Evolutionary conservation across 2,113 vertebrate genomes (phyloP).

Genomic region (Callospermophilus lateralis): DNA sequence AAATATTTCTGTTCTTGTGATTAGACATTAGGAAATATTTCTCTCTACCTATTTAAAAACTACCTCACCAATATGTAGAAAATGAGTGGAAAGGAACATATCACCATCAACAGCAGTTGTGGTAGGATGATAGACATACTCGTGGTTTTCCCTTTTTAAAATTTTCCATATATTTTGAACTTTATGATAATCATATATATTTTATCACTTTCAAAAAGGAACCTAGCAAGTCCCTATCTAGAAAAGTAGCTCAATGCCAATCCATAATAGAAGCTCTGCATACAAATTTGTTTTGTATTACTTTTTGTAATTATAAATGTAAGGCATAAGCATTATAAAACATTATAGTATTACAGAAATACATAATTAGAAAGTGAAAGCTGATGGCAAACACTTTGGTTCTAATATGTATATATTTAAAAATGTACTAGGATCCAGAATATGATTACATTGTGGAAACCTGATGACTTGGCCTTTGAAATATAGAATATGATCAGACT

Average conservation of each 20-base stretch:
- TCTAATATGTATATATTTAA: not conserved
- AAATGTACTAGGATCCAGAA: slow-evolving; percentile 23
- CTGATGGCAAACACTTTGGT: not conserved
- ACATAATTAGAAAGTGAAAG: not conserved
- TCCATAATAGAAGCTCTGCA: not conserved
- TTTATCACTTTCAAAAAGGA: not conserved
- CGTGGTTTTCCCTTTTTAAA: not conserved
- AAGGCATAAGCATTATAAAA: not conserved
- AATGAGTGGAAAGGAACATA: not conserved
- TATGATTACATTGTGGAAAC: not conserved
- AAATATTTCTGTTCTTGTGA: not conserved
- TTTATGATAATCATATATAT: not conserved
- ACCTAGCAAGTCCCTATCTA: not conserved
- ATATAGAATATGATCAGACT: not conserved
- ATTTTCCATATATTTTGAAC: not conserved
- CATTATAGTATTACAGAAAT: not conserved
- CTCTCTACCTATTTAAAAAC: not conserved
- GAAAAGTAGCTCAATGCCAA: not conserved
- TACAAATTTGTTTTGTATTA: not conserved
- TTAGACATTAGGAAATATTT: not conserved
- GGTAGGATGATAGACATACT: not conserved
- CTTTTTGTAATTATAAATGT: slow-evolving; percentile 12
- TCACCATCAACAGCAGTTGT: not conserved
- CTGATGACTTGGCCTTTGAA: not conserved
- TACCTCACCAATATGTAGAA: not conserved